Evolutionary conservation across 2,888 invertebrate genomes (phyloP).

Genomic region (Netelia fuscicornis): DNA sequence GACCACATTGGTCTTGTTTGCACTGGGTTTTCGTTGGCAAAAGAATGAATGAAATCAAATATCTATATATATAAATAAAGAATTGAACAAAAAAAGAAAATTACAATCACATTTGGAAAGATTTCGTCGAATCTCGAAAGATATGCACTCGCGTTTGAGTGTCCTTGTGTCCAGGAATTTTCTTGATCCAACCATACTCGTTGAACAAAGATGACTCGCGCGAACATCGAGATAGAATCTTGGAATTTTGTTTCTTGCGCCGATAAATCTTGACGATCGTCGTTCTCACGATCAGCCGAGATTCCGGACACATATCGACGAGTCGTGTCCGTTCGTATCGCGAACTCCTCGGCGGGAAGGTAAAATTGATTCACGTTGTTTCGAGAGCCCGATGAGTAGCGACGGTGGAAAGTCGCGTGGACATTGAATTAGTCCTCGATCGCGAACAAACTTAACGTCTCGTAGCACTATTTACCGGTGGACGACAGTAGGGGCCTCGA

Average conservation of each 20-base stretch:
- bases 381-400: slow-evolving; percentile 23
- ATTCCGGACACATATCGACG: neutral
- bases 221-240: slow-evolving; percentile 7
- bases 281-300: slow-evolving; percentile 39
- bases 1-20: slow-evolving; percentile 35
- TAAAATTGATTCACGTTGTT: slow-evolving; percentile 34
- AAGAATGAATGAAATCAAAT: neutral
- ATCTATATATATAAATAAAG: neutral
- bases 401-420: slow-evolving; percentile 2
- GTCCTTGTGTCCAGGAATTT: slow-evolving; percentile 42
- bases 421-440: slow-evolving; percentile 30
- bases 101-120: slow-evolving; percentile 36
- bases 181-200: slow-evolving; percentile 24
- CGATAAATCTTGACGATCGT: slow-evolving; percentile 24
- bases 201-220: slow-evolving; percentile 42
- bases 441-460: slow-evolving; percentile 75
- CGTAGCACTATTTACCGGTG: slow-evolving; percentile 86
- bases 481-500: slow-evolving; percentile 92
- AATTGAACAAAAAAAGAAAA: slow-evolving; percentile 27
- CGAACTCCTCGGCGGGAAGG: neutral
- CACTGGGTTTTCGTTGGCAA: slow-evolving; percentile 41
- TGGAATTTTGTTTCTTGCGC: slow-evolving; percentile 66
- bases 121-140: slow-evolving; percentile 29
- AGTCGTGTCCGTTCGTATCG: slow-evolving; percentile 11
- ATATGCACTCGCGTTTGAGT: slow-evolving; percentile 44